Percentiles rank a stretch among this genome's conserved stretches.
Conservation (phyloP, 2,888 invertebrate genomes). For the Tipula unca region DNA sequence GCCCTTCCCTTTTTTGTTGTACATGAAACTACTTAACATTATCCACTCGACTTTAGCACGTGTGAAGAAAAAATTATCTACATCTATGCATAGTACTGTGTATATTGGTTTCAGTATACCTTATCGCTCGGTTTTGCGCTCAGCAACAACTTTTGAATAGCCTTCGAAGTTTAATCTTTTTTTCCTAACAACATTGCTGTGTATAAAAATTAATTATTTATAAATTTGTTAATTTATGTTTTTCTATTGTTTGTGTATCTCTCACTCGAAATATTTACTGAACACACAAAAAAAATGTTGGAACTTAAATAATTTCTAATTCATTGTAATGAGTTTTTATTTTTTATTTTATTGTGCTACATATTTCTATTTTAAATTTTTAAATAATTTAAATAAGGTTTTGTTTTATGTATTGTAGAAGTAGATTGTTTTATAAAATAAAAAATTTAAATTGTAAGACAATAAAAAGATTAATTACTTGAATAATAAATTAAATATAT, state of each 20-base stretch:
- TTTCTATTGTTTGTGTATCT: not conserved
- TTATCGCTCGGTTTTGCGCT: not conserved
- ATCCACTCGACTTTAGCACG: not conserved
- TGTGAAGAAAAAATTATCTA: not conserved
- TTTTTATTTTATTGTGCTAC: not conserved
- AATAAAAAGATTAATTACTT: not conserved
- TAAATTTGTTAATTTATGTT: not conserved
- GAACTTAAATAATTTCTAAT: not conserved
- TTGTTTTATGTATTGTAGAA: not conserved
- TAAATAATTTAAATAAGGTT: not conserved
- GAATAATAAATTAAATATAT: not conserved
- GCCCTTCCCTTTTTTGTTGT: not conserved
- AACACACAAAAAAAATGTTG: not conserved
- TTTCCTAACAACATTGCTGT: not conserved
- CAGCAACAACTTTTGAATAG: not conserved
- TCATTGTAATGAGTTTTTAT: not conserved
- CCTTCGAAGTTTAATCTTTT: not conserved
- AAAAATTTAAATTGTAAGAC: not conserved
- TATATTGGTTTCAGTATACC: not conserved
- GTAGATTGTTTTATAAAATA: not conserved
- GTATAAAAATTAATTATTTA: not conserved
- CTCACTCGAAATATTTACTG: not conserved
- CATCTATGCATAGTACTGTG: not conserved
- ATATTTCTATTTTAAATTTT: not conserved
- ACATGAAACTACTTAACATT: not conserved